A percentile compares a stretch with the other conserved stretches of the same genome.
phyloP scores from a whole-genome alignment of 2,113 vertebrate genomes.

The Ammodramus savannarum region DNA sequence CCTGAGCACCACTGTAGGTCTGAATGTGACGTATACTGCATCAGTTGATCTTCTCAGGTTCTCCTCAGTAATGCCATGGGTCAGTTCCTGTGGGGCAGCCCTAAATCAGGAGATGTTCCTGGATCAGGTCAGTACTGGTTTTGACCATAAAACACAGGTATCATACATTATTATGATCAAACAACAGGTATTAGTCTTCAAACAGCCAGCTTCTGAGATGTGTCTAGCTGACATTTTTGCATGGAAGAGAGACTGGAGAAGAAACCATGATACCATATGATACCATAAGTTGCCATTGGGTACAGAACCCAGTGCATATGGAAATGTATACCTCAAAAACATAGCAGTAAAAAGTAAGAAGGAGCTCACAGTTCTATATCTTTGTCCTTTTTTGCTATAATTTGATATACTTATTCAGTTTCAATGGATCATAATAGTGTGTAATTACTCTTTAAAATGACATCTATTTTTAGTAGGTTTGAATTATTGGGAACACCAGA shows the following conservation, averaged over 20 bases:
- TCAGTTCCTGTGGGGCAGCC: neutral
- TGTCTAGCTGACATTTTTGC: neutral
- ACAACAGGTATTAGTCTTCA: neutral
- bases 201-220: neutral
- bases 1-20: neutral
- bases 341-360: neutral
- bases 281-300: neutral
- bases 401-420: neutral
- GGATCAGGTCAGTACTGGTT: neutral
- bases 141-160: neutral
- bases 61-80: neutral
- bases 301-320: neutral
- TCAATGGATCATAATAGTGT: neutral
- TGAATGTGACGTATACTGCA: neutral
- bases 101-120: neutral
- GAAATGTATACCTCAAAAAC: neutral
- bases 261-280: neutral
- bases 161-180: neutral
- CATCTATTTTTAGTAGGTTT: constrained; percentile 29
- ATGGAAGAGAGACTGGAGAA: neutral
- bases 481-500: constrained; percentile 15
- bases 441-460: constrained; percentile 13
- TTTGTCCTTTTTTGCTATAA: neutral
- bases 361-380: neutral
- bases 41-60: neutral